These are phyloP conservation scores for Xenotilapia caudafasciata DNA, from an alignment of 2,113 vertebrate genomes.

Conservation along the genomic window DNA sequence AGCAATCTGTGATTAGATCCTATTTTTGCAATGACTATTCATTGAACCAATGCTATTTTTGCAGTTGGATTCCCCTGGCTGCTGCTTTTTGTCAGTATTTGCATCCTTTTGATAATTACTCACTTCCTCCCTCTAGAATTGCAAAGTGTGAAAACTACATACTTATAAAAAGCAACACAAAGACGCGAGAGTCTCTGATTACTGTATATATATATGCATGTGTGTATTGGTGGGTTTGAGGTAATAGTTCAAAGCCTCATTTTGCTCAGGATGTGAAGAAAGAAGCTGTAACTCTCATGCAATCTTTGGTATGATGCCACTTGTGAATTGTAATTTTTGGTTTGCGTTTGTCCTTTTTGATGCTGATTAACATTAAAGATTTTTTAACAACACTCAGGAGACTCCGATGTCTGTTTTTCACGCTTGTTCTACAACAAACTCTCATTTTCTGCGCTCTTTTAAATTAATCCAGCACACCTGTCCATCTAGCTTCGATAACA, in stretches of 20 bases:
- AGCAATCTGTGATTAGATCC: slow-evolving; percentile 49
- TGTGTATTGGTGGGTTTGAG: neutral
- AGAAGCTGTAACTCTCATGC: neutral
- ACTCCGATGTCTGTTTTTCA: neutral
- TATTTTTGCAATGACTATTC: slow-evolving; percentile 19
- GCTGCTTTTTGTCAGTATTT: slow-evolving; percentile 14
- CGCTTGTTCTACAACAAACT: neutral
- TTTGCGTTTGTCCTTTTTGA: neutral
- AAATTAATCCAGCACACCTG: neutral
- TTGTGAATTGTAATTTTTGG: neutral
- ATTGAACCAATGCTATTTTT: slow-evolving; percentile 27
- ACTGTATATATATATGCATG: neutral
- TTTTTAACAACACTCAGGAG: neutral
- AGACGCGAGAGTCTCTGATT: neutral
- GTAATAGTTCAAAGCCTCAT: neutral
- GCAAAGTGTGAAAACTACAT: slow-evolving; percentile 17
- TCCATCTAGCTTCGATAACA: neutral
- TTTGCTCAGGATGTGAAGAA: neutral
- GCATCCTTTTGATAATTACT: neutral
- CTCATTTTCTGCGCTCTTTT: neutral
- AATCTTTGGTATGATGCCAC: neutral
- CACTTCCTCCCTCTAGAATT: neutral
- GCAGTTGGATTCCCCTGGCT: neutral
- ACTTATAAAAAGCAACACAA: neutral
- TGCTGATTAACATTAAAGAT: neutral